phyloP scores from a whole-genome alignment of 2,113 vertebrate genomes.

The Corvus cornix region DNA sequence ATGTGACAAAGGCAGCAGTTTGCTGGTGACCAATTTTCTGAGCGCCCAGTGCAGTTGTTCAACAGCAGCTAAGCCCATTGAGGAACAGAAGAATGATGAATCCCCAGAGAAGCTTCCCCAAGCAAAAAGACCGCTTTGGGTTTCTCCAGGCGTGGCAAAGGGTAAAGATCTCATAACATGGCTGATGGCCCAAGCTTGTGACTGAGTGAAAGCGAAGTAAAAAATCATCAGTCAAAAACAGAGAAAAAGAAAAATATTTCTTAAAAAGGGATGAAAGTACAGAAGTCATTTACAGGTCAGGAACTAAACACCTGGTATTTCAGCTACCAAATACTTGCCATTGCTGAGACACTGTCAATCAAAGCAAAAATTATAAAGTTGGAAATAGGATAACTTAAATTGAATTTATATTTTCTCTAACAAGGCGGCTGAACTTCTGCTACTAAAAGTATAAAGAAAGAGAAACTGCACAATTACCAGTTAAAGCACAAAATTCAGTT shows the following conservation, averaged over 20 bases:
- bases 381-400: neutral
- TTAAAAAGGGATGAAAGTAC: neutral
- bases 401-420: neutral
- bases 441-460: neutral
- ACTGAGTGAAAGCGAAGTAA: neutral
- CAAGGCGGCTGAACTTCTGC: neutral
- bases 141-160: neutral
- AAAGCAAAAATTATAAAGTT: neutral
- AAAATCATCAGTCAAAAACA: neutral
- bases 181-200: neutral
- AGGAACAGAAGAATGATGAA: neutral
- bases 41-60: neutral
- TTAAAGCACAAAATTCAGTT: slow-evolving; percentile 15
- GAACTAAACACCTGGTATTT: neutral
- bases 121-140: neutral
- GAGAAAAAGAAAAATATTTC: neutral
- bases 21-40: neutral
- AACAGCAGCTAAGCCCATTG: neutral
- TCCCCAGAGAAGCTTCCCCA: neutral
- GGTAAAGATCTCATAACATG: neutral
- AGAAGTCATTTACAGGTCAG: neutral
- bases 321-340: neutral
- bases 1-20: neutral
- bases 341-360: neutral
- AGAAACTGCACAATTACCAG: neutral